phyloP scores from a whole-genome alignment of 2,797 vertebrate species.

The Threskiornis aethiopicus region DNA sequence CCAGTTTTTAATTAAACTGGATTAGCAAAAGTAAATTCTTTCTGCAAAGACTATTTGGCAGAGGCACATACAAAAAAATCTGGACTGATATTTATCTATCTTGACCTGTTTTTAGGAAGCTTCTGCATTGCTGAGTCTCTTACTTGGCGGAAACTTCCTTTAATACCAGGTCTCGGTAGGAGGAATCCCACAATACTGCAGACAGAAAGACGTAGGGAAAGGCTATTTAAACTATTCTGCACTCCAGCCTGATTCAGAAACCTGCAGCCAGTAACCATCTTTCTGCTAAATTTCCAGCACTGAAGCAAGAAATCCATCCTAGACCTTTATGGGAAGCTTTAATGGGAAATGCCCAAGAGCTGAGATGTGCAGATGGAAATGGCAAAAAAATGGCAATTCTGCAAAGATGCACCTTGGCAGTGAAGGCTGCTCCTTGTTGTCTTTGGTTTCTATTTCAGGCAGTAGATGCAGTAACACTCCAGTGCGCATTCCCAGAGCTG shows the following conservation, averaged over 20 bases:
- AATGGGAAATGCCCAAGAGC: background rate
- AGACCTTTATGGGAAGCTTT: background rate
- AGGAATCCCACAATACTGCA: background rate
- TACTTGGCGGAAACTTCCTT: background rate
- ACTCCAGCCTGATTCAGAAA: background rate
- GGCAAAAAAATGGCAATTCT: background rate
- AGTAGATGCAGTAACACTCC: background rate
- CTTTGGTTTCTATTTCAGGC: background rate
- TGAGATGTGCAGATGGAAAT: background rate
- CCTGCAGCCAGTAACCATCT: background rate
- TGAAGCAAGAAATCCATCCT: background rate
- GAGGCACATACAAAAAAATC: background rate
- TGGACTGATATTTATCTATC: background rate
- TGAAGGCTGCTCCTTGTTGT: background rate
- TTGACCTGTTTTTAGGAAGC: background rate
- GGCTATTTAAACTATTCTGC: background rate
- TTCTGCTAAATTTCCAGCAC: background rate
- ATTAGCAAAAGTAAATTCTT: background rate
- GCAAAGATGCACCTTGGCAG: background rate
- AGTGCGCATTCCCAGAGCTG: background rate
- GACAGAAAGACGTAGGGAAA: background rate
- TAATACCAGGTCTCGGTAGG: background rate
- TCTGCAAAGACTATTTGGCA: background rate
- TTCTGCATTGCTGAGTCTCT: background rate
- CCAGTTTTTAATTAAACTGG: background rate